These are phyloP conservation scores for Clunio marinus DNA, from an alignment of 2,888 invertebrate genomes.

Conservation along the genomic window DNA sequence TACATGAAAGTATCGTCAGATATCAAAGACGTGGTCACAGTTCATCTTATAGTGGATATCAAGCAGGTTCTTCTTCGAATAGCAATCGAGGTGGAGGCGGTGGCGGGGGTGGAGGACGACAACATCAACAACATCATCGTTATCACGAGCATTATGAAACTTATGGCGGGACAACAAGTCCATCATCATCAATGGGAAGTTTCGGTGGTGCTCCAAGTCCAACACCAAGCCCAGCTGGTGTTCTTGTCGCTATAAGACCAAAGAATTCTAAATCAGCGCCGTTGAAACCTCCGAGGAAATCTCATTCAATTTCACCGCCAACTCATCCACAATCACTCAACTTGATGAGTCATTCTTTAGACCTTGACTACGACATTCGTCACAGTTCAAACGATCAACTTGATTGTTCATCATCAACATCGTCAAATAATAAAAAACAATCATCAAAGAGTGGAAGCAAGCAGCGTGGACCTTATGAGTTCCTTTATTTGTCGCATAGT, in stretches of 20 bases:
- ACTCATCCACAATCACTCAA: conserved; percentile 27
- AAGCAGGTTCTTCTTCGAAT: conserved; percentile 25
- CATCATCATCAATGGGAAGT: conserved; percentile 50
- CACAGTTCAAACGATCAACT: conserved; percentile 35
- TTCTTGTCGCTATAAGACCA: conserved; percentile 22
- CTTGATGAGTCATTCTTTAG: conserved; percentile 28
- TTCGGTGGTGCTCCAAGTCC: conserved; percentile 49
- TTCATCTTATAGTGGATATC: conserved; percentile 8
- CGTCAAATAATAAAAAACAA: conserved; percentile 26
- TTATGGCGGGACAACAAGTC: conserved; percentile 44
- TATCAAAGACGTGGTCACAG: conserved; percentile 41
- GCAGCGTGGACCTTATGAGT: conserved; percentile 24
- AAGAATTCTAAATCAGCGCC: conserved; percentile 40
- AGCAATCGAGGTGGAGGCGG: conserved; percentile 16
- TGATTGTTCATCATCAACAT: conserved; percentile 21
- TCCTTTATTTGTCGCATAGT: conserved; percentile 25
- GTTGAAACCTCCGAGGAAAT: conserved; percentile 41
- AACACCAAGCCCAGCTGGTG: conserved; percentile 43
- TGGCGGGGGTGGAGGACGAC: background rate
- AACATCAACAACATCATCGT: conserved; percentile 38
- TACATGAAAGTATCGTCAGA: conserved; percentile 47
- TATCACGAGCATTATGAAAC: conserved; percentile 40
- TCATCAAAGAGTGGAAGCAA: background rate
- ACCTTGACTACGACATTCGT: conserved; percentile 17
- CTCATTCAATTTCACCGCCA: conserved; percentile 41